Evolutionary conservation across 2,113 vertebrate species (phyloP).

Genomic region (Neopipo cinnamomea): DNA sequence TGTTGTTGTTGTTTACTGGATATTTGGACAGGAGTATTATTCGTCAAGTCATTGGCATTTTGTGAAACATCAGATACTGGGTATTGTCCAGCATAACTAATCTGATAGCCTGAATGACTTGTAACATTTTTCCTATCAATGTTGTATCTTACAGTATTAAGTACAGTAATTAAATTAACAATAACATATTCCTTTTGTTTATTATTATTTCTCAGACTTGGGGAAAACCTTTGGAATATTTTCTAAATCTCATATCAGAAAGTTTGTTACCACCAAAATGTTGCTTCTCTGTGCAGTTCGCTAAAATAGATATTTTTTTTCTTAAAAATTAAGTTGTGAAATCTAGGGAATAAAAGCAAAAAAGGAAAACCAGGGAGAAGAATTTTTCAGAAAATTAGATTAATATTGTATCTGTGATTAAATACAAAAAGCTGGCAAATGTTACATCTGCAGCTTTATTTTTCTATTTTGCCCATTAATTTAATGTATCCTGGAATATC

Average conservation of each 20-base stretch:
- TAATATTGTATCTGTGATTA: not conserved
- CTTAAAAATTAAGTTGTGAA: not conserved
- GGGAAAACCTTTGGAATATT: not conserved
- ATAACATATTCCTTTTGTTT: not conserved
- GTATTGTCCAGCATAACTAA: not conserved
- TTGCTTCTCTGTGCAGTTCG: not conserved
- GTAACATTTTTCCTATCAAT: not conserved
- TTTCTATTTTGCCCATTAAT: not conserved
- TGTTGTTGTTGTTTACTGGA: not conserved
- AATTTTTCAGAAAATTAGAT: not conserved
- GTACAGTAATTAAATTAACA: not conserved
- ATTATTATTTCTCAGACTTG: not conserved
- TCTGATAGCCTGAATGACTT: not conserved
- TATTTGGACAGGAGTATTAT: not conserved
- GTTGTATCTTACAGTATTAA: not conserved
- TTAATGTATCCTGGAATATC: not conserved
- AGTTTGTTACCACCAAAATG: not conserved
- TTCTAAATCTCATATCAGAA: not conserved
- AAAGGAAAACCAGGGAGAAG: not conserved
- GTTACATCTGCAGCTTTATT: not conserved
- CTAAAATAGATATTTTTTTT: not conserved
- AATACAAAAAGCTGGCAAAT: not conserved
- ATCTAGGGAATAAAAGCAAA: not conserved
- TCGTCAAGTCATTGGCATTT: not conserved
- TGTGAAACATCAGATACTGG: not conserved